phyloP scores from a whole-genome alignment of 2,797 vertebrate species.

The Pogoniulus pusillus region DNA sequence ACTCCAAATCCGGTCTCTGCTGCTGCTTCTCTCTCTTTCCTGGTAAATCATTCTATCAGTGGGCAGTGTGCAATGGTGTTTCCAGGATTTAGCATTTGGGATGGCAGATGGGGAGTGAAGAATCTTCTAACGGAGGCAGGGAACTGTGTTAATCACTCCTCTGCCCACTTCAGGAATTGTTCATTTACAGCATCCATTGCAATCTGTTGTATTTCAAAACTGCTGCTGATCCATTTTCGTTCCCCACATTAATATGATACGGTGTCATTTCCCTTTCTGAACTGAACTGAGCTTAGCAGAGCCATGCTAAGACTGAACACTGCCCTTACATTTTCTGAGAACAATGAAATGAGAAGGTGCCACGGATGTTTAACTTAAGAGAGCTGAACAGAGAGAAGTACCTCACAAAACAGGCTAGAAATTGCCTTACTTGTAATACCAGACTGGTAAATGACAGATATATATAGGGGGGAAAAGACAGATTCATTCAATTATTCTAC shows the following conservation, averaged over 20 bases:
- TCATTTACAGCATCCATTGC: slow-evolving; percentile 51
- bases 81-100: slow-evolving; percentile 54
- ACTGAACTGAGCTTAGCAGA: neutral
- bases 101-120: slow-evolving; percentile 43
- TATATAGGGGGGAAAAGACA: neutral
- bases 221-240: slow-evolving; percentile 10
- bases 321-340: neutral
- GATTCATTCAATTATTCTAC: neutral
- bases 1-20: neutral
- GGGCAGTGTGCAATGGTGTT: slow-evolving; percentile 39
- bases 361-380: neutral
- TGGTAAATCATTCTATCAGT: slow-evolving; percentile 31
- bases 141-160: slow-evolving; percentile 51
- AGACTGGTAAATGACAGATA: neutral
- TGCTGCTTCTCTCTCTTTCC: slow-evolving; percentile 8
- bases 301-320: neutral
- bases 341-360: neutral
- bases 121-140: slow-evolving; percentile 28
- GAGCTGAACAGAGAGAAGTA: neutral
- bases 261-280: neutral
- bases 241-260: neutral
- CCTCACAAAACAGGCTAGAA: neutral
- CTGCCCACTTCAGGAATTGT: slow-evolving; percentile 56
- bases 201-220: slow-evolving; percentile 45
- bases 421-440: neutral